A percentile compares a stretch with the other conserved stretches of the same genome.
Conservation (phyloP, 2,113 vertebrate genomes). For the Eurypyga helias region DNA sequence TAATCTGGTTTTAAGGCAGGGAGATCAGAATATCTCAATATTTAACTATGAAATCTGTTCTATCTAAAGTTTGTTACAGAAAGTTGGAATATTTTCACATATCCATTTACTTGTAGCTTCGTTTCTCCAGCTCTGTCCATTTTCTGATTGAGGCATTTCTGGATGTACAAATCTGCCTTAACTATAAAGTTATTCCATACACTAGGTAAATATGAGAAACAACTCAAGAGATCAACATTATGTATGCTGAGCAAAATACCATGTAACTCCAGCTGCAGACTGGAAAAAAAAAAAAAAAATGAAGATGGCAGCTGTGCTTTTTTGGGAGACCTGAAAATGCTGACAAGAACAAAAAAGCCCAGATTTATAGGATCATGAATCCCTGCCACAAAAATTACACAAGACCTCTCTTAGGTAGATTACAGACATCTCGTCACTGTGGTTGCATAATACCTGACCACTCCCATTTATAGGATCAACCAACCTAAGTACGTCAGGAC, state of each 20-base stretch:
- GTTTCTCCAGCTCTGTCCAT: background rate
- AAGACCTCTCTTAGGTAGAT: background rate
- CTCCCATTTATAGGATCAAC: background rate
- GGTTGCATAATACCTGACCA: background rate
- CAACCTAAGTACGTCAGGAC: background rate
- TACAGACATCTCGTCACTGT: background rate
- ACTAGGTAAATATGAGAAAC: background rate
- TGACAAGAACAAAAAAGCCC: background rate
- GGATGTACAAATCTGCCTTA: background rate
- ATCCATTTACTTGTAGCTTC: background rate
- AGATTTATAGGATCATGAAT: background rate
- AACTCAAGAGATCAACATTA: background rate
- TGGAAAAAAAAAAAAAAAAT: background rate
- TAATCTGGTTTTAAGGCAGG: background rate
- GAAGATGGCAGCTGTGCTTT: rapidly evolving
- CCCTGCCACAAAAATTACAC: background rate
- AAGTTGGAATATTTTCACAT: background rate
- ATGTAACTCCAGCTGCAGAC: background rate
- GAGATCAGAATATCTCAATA: background rate
- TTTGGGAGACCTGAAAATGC: background rate
- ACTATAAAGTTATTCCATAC: background rate
- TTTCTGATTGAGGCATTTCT: background rate
- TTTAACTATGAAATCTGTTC: background rate
- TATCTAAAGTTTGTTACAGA: background rate
- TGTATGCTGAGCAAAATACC: background rate